Percentiles rank a stretch among this genome's conserved stretches.
These are phyloP conservation scores for Torymus tubicola DNA, from an alignment of 2,888 invertebrate genomes.

Conservation along the genomic window DNA sequence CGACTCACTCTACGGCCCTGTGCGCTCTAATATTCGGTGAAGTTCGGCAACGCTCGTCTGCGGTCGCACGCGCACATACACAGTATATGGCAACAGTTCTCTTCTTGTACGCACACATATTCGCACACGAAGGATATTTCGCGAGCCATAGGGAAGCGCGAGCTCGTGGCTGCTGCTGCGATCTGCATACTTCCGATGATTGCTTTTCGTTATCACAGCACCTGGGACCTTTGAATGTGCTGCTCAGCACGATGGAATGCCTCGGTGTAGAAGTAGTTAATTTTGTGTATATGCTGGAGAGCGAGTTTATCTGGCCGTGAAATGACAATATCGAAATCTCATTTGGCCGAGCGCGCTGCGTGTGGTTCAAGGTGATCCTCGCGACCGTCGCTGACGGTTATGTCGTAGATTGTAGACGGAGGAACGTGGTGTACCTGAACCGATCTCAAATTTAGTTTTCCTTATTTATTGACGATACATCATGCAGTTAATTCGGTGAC, in stretches of 20 bases:
- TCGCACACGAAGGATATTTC: conserved; percentile 16
- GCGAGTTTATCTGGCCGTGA: background rate
- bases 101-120: background rate
- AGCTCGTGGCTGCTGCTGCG: too few species aligned
- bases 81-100: background rate
- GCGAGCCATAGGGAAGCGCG: conserved; percentile 1
- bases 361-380: too few species aligned
- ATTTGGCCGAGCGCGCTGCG: background rate
- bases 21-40: conserved; percentile 57
- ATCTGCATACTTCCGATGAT: conserved; percentile 13
- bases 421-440: too few species aligned
- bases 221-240: conserved; percentile 4
- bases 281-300: too few species aligned
- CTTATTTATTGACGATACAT: too few species aligned
- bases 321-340: conserved; percentile 29
- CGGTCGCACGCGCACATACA: conserved; percentile 56
- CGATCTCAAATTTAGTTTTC: too few species aligned
- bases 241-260: too few species aligned
- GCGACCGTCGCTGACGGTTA: too few species aligned
- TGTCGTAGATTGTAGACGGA: too few species aligned
- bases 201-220: conserved; percentile 17
- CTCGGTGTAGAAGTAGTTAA: too few species aligned
- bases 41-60: conserved; percentile 61
- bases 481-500: too few species aligned
- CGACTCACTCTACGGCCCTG: conserved; percentile 56